Base-by-base conservation (phyloP, 2,888 invertebrate species). In the Slavum lentiscoides region DNA sequence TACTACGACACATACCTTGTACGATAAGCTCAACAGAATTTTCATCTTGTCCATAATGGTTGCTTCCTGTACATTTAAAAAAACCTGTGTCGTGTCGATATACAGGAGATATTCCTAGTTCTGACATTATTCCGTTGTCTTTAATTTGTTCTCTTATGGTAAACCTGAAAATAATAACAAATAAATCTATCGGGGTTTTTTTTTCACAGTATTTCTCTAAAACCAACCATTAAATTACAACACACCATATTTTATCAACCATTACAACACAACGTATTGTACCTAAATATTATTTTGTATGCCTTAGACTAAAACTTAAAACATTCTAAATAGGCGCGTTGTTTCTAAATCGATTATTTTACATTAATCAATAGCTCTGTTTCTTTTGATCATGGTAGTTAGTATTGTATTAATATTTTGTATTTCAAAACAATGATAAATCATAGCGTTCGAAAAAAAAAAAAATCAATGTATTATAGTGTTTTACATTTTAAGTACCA, bases 21-120 rank as follows among this genome's bases (percentile, higher is more conserved):
- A 97, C 94, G 74, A 95, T 92, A 82, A 97, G 90, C 86, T 95
- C 94, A 86, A 96, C 94, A 75, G 93, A 92, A 91, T 95, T 94
- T 87, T 94, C 93, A 85, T 96, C 96, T 84, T 93, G 92, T 13
- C 97, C 97, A 85, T 94, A 97, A 73, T 93, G 90, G 87, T 97
- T 97, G 84, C 92, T 92, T 0, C 95, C 95, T 83, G 92, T 90
- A 86, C 97, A 97, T 74, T 94, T 92, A 86, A 96, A 92, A 75
- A 93, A 91, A 15, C 95, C 96, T 0, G 96, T 94, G 87, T 97
- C 96, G 85, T 94, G 93, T 82, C 96, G 89, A 84, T 93, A 93
- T 19, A 95, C 94, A 84, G 94, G 92, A 82, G 92, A 89, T 84
- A 97, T 93, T 83, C 93, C 92, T 84, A 97, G 88, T 85, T 94